These are phyloP conservation scores for Oligia fasciuncula DNA, from an alignment of 2,888 invertebrate species.

Conservation along the genomic window DNA sequence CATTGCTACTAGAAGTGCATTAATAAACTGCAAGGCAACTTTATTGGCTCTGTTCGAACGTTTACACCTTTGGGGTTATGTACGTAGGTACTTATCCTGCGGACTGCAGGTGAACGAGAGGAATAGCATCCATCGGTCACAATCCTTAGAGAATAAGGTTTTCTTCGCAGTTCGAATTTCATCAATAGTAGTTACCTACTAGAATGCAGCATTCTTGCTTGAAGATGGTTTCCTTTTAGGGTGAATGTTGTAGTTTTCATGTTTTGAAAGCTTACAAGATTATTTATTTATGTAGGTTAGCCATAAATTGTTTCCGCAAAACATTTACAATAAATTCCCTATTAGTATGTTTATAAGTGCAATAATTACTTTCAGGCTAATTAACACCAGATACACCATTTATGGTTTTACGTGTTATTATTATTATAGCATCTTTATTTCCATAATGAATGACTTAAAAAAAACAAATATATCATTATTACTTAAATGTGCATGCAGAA, in stretches of 20 bases:
- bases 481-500: too few species aligned
- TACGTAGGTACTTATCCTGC: slow-evolving; percentile 31
- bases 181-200: slow-evolving; percentile 23
- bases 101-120: slow-evolving; percentile 43
- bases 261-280: not conserved
- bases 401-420: too few species aligned
- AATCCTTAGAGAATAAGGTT: slow-evolving; percentile 53
- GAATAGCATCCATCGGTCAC: slow-evolving; percentile 52
- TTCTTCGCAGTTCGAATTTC: slow-evolving; percentile 43
- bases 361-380: not conserved
- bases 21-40: slow-evolving; percentile 56
- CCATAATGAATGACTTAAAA: too few species aligned
- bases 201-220: slow-evolving; percentile 21
- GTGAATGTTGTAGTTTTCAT: not conserved
- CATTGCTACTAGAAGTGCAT: slow-evolving; percentile 45
- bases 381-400: not conserved
- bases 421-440: too few species aligned
- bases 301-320: not conserved
- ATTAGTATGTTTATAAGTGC: not conserved
- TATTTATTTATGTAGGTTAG: not conserved
- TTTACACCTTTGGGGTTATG: slow-evolving; percentile 54
- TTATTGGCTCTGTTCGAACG: slow-evolving; percentile 48
- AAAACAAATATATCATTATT: too few species aligned
- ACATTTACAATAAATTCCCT: not conserved
- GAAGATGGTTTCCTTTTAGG: not conserved